Evolutionary conservation across 2,888 invertebrate species (phyloP), one percentile per base, ranked within the genome.

Genomic region (Acrobasis suavella): DNA sequence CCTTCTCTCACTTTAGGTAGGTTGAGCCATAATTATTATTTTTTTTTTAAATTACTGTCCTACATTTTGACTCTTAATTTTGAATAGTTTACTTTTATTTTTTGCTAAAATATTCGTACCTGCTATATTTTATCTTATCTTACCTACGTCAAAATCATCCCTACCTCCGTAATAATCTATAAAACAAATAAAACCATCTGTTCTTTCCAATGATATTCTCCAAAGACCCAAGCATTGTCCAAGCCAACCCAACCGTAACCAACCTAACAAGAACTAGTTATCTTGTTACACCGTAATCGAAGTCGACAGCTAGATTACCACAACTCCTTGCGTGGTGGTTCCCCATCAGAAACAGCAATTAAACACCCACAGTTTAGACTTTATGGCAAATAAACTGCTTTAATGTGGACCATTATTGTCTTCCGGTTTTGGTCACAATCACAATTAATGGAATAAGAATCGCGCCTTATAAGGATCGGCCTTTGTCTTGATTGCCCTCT

Each of bases 371-470:
- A 56, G 61, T 49, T 60, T 8, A 17, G 39, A 50, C 50, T 67
- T 67, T 69, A 69, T 69, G 37, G 60, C 32, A 37, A 66, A 68
- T 68, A 66, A 51, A 55, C 61, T 67, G 68, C 61, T 32, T 37
- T 38, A 67, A 63, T 67, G 63, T 62, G 16, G 17, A 46, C 55
- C 61, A 63, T n/a, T n/a, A 67, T 67, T 65, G 64, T 50, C 8
- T 56, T 37, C 55, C 58, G 50, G 58, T 61, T 50, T 38, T 60
- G 50, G 50, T 50, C 17, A 46, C 58, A 46, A 49, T 50, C 17
- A 46, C 58, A 46, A 49, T 58, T 39, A 56, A 55, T 42, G 39
- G 39, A 39, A 56, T 46, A 14, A n/a, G n/a, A 37, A 37, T 15
- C 54, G n/a, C 12, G 14, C 38, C 56, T 38, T 51, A 16, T 58